Evolutionary conservation across 2,113 vertebrate genomes (phyloP), one percentile per base, ranked within the genome.

Genomic region (Amia ocellicauda): DNA sequence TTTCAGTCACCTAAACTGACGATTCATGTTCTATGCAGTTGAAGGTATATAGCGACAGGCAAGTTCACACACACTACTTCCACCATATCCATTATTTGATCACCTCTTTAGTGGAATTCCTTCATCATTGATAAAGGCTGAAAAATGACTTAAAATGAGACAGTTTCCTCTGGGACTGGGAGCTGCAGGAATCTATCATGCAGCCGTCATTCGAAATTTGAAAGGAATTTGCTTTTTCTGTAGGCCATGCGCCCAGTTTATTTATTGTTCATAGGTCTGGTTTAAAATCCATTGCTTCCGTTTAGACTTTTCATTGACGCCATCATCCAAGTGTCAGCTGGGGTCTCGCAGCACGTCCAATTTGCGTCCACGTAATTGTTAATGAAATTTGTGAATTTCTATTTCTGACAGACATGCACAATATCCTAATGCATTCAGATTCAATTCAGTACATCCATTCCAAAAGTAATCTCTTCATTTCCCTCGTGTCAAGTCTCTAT

Each of bases 291-390:
- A 19, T 16, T n/a, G 45, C 11, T 36, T 36, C 31, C 1, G 2
- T 36, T 36, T 36, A 47, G 14, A 16, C n/a, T 47, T 47, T 17
- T 69, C 58, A 67, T 67, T 28, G 43, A 26, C 16, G 65, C 54
- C 50, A 40, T 7, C 31, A 28, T 58, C 65, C 14, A 69, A 62
- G 66, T 53, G 57, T 31, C 69, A 70, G 71, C 51, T 68, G 58
- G 57, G 60, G 63, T 66, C n/a, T 72, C 74, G 72, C 75, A 80
- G 69, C 60, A 19, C 66, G 67, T 75, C 72, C 58, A 53, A 43
- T 68, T 68, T 74, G 50, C 69, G 60, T 60, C 74, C 51, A 62
- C n/a, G n/a, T 7, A 13, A 47, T 47, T 17, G n/a, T 17, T 19
- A 16, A 47, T 16, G 10, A n/a, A 47, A 47, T 11, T 16, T 19